Evolutionary conservation across 2,888 invertebrate species (phyloP).

Genomic region (Polydesmus complanatus): DNA sequence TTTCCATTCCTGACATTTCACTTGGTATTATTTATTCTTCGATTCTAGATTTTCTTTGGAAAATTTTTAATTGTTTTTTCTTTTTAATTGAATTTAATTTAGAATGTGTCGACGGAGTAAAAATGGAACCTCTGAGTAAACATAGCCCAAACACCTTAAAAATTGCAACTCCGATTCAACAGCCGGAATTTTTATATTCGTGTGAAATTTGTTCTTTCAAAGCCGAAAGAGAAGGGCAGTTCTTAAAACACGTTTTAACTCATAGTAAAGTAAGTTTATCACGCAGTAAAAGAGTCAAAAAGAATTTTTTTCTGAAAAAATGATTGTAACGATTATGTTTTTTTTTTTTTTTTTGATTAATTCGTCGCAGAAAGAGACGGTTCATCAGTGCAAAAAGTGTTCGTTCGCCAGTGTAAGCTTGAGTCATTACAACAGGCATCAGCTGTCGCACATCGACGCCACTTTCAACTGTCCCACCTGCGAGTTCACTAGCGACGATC

Average conservation of each 20-base stretch:
- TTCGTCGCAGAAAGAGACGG: slow-evolving; percentile 6
- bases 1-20: neutral
- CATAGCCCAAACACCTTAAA: neutral
- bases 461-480: slow-evolving; percentile 26
- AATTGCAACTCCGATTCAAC: neutral
- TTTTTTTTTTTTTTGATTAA: neutral
- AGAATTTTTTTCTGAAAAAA: neutral
- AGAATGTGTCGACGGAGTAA: neutral
- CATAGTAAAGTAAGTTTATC: slow-evolving; percentile 26
- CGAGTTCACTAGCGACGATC: slow-evolving; percentile 27
- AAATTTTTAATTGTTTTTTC: no score
- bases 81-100: neutral
- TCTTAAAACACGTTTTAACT: slow-evolving; percentile 28
- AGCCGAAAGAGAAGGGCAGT: slow-evolving; percentile 33
- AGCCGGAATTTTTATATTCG: slow-evolving; percentile 23
- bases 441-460: slow-evolving; percentile 28
- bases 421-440: slow-evolving; percentile 31
- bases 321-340: neutral
- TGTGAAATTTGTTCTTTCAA: slow-evolving; percentile 35
- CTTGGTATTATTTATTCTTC: no score
- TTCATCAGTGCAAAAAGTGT: slow-evolving; percentile 29
- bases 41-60: no score
- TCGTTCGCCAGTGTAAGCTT: slow-evolving; percentile 31
- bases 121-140: neutral
- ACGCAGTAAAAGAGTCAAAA: neutral